Evolutionary conservation across 2,113 vertebrate species (phyloP), one percentile per base, ranked within the genome.

Genomic region (Isichthys henryi): DNA sequence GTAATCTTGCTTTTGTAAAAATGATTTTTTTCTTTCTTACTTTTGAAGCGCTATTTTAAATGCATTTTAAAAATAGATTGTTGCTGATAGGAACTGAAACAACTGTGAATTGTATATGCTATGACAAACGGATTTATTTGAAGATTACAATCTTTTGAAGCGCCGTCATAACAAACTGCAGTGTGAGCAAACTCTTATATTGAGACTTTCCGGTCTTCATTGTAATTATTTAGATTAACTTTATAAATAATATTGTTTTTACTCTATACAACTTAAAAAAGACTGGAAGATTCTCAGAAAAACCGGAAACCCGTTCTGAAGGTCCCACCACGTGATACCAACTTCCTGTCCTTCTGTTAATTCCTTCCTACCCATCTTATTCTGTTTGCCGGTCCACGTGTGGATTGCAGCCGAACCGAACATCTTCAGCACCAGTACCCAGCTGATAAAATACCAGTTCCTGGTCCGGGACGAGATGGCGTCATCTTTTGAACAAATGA

Each of bases 401-500:
- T 86, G 80, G 90, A 62, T 88, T 91, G 45, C 84, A 90, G 19
- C 90, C 27, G 1, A 17, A 23, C 53, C 58, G 82, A 86, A 86
- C 62, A 5, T 43, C 17, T 66, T 58, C 11, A 86, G 70, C 46
- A 80, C 58, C 88, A 43, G 4, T 21, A 58, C 2, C 74, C n/a
- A 56, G 31, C 15, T 21, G 21, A n/a, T 46, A 4, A 45, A 52
- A 86, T 0, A 52, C 50, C 5, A 0, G n/a, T 0, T 0, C 0
- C 0, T 49, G 74, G 0, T 0, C 48, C 21, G 15, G 88, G 89
- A 90, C 48, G 90, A 88, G 93, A 98, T 98, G 97, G 93, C 96
- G 3, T 93, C 96, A 91, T 92, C 97, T 83, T 95, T 98, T 90
- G 97, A 98, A 91, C 97, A 98, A 93, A 98, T 98, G 97, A 95